Base-by-base conservation (phyloP, 2,797 vertebrate genomes). In the Loriculus beryllinus region DNA sequence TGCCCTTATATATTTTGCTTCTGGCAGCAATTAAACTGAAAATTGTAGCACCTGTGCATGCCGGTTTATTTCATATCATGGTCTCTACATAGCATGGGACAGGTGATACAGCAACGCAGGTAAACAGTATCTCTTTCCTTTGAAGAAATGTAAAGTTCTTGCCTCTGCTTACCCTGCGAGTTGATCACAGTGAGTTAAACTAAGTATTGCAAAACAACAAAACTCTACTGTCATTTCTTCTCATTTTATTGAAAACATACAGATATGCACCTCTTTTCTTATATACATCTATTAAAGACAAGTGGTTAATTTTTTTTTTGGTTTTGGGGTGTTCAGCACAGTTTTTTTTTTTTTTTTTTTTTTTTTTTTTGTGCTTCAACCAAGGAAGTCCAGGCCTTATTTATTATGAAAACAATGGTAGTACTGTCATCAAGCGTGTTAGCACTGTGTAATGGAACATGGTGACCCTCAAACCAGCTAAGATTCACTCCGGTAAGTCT, bases 41-140 rank as follows among this genome's bases (percentile, higher is more conserved):
- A 60, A 65, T 40, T 49, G 42, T 19, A 62, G 22, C 90, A 93
- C 52, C 71, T 82, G 88, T 52, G 74, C 37, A 31, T 23, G 26
- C 52, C 93, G 62, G 19, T 95, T 91, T 86, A 81, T 93, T 87
- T 95, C 82, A 74, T 49, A 83, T 83, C 42, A 42, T 62, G 26
- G 25, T 72, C 91, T 87, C 71, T 89, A 94, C 52, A 78, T 83
- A 78, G 9, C 54, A 57, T 3, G 22, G 22, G 80, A 59, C 88
- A 93, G 82, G 74, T 94, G 84, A 89, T 43, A 16, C 8, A 68
- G 16, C 31, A 52, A 28, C 20, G 47, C 11, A 31, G 12, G 20
- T 25, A 31, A 18, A 12, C 5, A 59, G 3, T 39, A 37, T n/a
- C 3, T 7, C 6, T 21, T 65, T 92, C 19, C 8, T 67, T 84